Conservation (phyloP, 2,797 vertebrate genomes). For the Allobates femoralis region DNA sequence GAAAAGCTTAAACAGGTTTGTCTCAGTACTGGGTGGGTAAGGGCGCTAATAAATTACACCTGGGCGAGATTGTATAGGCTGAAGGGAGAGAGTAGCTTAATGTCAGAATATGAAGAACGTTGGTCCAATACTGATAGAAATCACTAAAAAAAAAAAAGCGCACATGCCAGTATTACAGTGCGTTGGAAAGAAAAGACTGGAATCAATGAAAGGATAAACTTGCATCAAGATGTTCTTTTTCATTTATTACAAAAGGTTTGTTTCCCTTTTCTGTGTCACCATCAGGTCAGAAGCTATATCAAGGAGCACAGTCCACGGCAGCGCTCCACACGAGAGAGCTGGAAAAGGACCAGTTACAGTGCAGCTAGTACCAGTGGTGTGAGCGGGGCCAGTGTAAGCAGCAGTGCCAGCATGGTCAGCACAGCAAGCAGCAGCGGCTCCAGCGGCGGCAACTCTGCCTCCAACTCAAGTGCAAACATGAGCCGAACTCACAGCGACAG, state of each 20-base stretch:
- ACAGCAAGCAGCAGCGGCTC: conserved; percentile 87
- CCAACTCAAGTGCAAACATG: conserved; percentile 90
- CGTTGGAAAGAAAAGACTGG: background rate
- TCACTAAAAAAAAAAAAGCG: background rate
- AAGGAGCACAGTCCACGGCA: conserved; percentile 92
- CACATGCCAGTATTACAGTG: background rate
- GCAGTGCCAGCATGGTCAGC: conserved; percentile 96
- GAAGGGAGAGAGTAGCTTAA: background rate
- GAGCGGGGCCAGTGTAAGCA: conserved; percentile 83
- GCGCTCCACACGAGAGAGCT: conserved; percentile 86
- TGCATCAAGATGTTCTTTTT: background rate
- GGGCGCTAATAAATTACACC: background rate
- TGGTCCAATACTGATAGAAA: background rate
- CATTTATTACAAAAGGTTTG: background rate
- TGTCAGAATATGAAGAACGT: background rate
- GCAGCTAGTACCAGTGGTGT: conserved; percentile 89
- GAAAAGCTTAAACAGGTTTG: conserved; percentile 97
- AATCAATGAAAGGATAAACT: too few species aligned
- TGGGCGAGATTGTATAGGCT: background rate
- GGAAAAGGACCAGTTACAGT: conserved; percentile 93
- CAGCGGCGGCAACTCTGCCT: conserved; percentile 85
- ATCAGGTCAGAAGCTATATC: conserved; percentile 96
- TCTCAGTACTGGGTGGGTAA: background rate
- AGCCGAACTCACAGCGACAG: conserved; percentile 97
- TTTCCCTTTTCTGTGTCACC: background rate